Evolutionary conservation across 2,888 invertebrate species (phyloP), one percentile per base, ranked within the genome.

Genomic region (Yponomeuta sedellus): DNA sequence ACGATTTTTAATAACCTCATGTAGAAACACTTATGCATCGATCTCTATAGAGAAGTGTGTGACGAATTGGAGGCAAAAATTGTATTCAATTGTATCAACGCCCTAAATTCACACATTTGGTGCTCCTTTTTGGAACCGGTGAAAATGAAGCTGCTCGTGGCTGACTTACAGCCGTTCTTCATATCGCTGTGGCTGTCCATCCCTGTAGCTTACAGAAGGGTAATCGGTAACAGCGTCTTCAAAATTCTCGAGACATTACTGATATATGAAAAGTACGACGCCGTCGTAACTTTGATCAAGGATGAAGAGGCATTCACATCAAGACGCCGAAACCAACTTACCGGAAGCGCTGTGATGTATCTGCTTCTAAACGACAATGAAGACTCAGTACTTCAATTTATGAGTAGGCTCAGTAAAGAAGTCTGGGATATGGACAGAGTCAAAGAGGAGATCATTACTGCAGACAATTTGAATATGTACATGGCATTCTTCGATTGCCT

Each of bases 21-120:
- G 20, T 65, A 65, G 40, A 65, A 34, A 11, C 65, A 65, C 59
- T 40, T 65, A 34, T 65, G 65, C 19, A 19, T 39, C 4, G 65
- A 20, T 19, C 20, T 65, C 34, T 65, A 40, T 10, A 20, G 20
- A 11, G 39, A 65, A 34, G 40, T 20, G 20, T n/a, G 8, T 16
- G 20, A 11, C 12, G 28, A 25, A n/a, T 16, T 64, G 4, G 56
- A 64, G 3, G 16, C 5, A 2, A 44, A 44, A 4, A 16, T 5
- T 16, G 16, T 44, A 16, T 44, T 44, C 44, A 44, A 44, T 12
- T 20, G 44, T 19, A 2, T 25, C 1, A 40, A 64, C n/a, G 40
- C 19, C 2, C 1, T 12, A 10, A 12, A 11, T 10, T 22, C 44
- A n/a, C 10, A 40, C 20, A n/a, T 2, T 1, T 16, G 5, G 0